phyloP scores from a whole-genome alignment of 2,888 invertebrate genomes.

The Scelioninae gen. 2 region DNA sequence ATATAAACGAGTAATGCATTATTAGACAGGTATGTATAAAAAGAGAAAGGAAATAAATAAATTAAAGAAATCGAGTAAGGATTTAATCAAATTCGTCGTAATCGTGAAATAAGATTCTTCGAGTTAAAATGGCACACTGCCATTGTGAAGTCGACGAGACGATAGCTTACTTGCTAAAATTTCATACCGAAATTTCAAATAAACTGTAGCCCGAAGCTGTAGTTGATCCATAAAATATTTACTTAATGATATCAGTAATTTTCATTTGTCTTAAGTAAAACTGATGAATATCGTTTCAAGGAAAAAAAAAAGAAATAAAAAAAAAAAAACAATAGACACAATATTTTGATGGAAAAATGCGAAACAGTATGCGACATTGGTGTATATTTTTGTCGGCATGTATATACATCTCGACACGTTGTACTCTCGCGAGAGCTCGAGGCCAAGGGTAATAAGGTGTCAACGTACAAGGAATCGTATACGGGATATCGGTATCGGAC shows the following conservation, averaged over 20 bases:
- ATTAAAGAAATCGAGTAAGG: slow-evolving; percentile 3
- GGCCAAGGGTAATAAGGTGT: slow-evolving; percentile 70
- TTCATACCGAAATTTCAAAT: slow-evolving; percentile 9
- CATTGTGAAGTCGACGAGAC: slow-evolving; percentile 3
- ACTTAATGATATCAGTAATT: no score
- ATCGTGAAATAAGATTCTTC: slow-evolving; percentile 28
- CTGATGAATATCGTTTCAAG: no score
- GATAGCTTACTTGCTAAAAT: slow-evolving; percentile 10
- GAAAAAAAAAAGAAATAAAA: no score
- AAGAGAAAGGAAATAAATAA: no score
- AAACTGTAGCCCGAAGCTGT: not conserved
- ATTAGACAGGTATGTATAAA: not conserved
- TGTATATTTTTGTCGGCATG: no score
- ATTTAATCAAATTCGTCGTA: slow-evolving; percentile 10
- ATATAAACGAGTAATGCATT: no score
- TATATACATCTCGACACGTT: no score
- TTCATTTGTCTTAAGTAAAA: no score
- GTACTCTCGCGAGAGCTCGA: slow-evolving; percentile 62
- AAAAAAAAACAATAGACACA: no score
- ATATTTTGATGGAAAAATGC: no score
- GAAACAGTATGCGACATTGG: no score
- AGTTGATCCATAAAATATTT: no score
- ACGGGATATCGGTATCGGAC: slow-evolving; percentile 64
- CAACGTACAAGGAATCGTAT: slow-evolving; percentile 66
- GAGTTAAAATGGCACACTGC: slow-evolving; percentile 33